A percentile compares a stretch with the other conserved stretches of the same genome.
These are phyloP conservation scores for Cheilosia scutellata DNA, from an alignment of 2,888 invertebrate genomes.

Conservation along the genomic window DNA sequence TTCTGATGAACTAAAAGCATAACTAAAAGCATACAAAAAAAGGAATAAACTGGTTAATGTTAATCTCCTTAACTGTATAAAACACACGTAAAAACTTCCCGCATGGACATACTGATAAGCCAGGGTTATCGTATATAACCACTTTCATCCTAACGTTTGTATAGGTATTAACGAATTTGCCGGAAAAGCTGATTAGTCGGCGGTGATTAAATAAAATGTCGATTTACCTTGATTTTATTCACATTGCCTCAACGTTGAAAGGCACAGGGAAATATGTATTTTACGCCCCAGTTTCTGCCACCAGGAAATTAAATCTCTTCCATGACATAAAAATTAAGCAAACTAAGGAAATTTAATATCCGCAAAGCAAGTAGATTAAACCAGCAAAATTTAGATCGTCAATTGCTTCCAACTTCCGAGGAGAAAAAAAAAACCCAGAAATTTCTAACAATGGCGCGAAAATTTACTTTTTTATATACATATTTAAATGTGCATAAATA, in stretches of 20 bases:
- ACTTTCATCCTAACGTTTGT: not conserved
- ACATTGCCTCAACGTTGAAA: conserved; percentile 4
- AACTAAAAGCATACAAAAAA: too few species aligned
- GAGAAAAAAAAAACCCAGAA: not conserved
- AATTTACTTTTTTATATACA: too few species aligned
- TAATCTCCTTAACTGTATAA: conserved; percentile 18
- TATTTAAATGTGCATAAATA: too few species aligned
- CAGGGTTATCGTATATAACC: too few species aligned
- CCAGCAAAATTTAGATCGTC: conserved; percentile 3
- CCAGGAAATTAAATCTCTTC: conserved; percentile 57
- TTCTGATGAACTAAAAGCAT: not conserved
- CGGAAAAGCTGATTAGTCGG: conserved; percentile 11
- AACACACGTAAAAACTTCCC: conserved; percentile 10
- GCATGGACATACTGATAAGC: not conserved
- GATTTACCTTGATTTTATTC: conserved; percentile 19
- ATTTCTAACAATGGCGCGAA: conserved; percentile 18
- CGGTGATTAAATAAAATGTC: not conserved
- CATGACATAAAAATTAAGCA: conserved; percentile 40
- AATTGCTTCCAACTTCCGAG: conserved; percentile 3
- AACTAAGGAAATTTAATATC: conserved; percentile 66
- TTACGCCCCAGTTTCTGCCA: conserved; percentile 9
- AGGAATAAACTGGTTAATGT: not conserved
- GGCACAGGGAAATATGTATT: conserved; percentile 23
- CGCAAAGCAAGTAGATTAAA: conserved; percentile 27
- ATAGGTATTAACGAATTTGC: not conserved